Percentiles rank a stretch among this genome's conserved stretches.
These are phyloP conservation scores for Catharus fuscescens DNA, from an alignment of 2,113 vertebrate genomes.

Conservation along the genomic window DNA sequence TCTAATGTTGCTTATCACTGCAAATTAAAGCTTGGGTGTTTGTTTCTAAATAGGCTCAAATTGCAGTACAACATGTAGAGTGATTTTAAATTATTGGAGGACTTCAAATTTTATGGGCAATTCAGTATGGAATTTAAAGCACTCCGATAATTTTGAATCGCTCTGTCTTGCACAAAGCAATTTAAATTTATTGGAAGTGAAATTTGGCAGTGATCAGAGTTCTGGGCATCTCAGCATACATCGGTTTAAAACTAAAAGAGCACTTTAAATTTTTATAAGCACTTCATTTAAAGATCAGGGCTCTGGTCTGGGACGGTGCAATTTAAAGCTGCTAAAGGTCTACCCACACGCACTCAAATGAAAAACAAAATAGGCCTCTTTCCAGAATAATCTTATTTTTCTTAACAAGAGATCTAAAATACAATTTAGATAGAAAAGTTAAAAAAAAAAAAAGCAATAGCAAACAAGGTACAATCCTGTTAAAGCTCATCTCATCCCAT, in stretches of 20 bases:
- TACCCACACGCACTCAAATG: background rate
- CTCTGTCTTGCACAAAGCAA: conserved; percentile 68
- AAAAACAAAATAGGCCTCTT: background rate
- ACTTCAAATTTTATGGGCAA: conserved; percentile 68
- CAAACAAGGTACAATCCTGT: background rate
- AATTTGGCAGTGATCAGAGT: conserved; percentile 66
- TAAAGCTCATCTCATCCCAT: background rate
- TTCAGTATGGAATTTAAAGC: conserved; percentile 62
- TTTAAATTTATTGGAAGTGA: conserved; percentile 75
- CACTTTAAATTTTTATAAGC: conserved; percentile 54
- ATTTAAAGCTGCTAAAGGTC: background rate
- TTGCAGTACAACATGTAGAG: conserved; percentile 19
- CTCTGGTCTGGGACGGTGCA: background rate
- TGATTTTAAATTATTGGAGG: conserved; percentile 68
- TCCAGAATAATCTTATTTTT: background rate
- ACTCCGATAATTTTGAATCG: conserved; percentile 73
- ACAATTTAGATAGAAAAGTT: background rate
- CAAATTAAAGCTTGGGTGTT: conserved; percentile 58
- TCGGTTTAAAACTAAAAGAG: conserved; percentile 60
- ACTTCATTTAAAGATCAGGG: conserved; percentile 42
- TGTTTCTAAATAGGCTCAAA: conserved; percentile 52
- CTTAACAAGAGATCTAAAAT: background rate
- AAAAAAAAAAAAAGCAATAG: background rate
- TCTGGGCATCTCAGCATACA: conserved; percentile 62
- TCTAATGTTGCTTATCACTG: conserved; percentile 35